Base-by-base conservation (phyloP, 2,113 vertebrate species). In the Oryzias woworae region DNA sequence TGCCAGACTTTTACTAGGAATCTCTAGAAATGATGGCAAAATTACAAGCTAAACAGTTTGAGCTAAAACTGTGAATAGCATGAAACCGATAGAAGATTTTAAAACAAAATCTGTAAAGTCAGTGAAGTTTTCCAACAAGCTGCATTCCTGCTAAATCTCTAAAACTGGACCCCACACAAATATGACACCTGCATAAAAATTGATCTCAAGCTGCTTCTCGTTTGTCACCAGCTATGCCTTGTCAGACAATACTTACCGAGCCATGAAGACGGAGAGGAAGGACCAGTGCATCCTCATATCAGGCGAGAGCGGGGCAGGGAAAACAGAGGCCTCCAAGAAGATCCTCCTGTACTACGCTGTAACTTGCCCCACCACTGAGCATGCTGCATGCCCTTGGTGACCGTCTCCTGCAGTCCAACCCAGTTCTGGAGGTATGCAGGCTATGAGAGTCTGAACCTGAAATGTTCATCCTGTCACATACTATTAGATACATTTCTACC, bases 221-320 rank as follows among this genome's bases (percentile, higher is more conserved):
- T 53, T 53, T 55, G 66, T 26, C 36, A 20, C 0, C 66, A 98
- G 97, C 87, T 99, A 96, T 0, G 95, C 96, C 0, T 82, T 96
- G 18, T 95, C 97, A 0, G 97, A 98, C 89, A 99, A 96, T 20
- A 93, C 95, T 0, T 98, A 97, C 68, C 94, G 96, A 36, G 94
- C 95, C 0, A 91, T 98, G 87, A 91, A 94, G 42, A 98, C 91
- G 0, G 94, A 95, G 87, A 91, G 95, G 80, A 93, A 86, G 82
- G 96, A 98, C 69, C 97, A 99, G 87, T 98, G 96, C 0, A 96
- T 99, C 77, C 92, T 98, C 24, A 98, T 98, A 83, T 98, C 96
- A 0, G 96, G 96, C 1, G 97, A 99, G 90, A 99, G 97, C 0
- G 96, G 97, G 2, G 95, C 96, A 4, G 96, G 97, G 58, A 98